Evolutionary conservation across 2,888 invertebrate genomes (phyloP), one percentile per base, ranked within the genome.

Genomic region (Torymus auratus): DNA sequence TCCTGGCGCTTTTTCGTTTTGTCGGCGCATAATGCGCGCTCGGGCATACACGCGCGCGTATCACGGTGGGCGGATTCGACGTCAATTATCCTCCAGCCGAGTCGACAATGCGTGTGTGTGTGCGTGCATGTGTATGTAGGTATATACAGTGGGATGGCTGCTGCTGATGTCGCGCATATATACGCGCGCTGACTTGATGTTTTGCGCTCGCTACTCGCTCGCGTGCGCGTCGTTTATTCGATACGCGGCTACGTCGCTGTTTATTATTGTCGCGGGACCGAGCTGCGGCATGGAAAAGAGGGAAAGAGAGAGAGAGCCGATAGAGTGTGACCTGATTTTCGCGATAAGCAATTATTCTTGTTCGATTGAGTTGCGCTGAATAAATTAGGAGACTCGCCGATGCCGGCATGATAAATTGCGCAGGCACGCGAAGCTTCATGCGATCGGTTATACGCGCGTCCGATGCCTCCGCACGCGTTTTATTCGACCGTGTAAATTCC

Each of bases 21-120:
- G 15, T 13, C 15, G 20, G 58, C n/a, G 10, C 23, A 41, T 70
- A 69, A 58, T 60, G 53, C 58, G 60, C 50, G 61, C 56, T 52
- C 50, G 50, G 58, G 28, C 41, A 53, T 64, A 68, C 58, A 69
- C 70, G n/a, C 12, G 14, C 28, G 58, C 67, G 56, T 75, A 71
- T 74, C 75, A n/a, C 82, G 17, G 72, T 72, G 82, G 76, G 69
- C 73, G 73, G 52, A 69, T 72, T 76, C 71, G 17, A 74, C 80
- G 78, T 74, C 71, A 80, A 82, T 80, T 80, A 80, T 72, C 41
- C 73, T 58, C 23, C 58, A 17, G 55, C 12, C 14, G 41, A 76
- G 55, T 23, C 41, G 13, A 52, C n/a, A 10, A 17, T 11, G 15
- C 50, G 23, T 70, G 62, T 70, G 13, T 13, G 62, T 15, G 62